Conservation (phyloP, 2,888 invertebrate genomes). For the Drosophila paucipuncta region DNA sequence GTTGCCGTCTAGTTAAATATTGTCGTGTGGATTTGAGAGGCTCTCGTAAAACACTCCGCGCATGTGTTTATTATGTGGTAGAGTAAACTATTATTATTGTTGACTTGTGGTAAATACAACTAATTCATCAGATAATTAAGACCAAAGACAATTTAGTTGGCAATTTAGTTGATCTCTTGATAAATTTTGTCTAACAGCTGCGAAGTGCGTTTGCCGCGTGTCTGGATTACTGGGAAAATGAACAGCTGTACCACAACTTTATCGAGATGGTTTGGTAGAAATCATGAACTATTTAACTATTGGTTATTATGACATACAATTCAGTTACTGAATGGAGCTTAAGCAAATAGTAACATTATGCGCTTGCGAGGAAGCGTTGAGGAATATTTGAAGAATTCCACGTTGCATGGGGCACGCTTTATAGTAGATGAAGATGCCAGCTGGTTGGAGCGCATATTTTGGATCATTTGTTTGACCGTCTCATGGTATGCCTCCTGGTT, state of each 20-base stretch:
- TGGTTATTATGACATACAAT: neutral
- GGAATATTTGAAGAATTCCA: conserved; percentile 89
- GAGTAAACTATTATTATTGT: conserved; percentile 1
- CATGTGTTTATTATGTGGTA: conserved; percentile 7
- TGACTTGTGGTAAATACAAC: conserved; percentile 22
- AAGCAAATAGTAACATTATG: conserved; percentile 47
- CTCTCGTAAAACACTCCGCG: neutral
- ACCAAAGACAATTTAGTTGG: conserved; percentile 4
- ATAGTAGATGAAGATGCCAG: conserved; percentile 88
- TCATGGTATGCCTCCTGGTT: conserved; percentile 90
- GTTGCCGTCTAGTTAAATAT: conserved; percentile 10
- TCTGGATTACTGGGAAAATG: conserved; percentile 41
- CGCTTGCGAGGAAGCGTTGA: conserved; percentile 84
- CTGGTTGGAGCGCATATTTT: conserved; percentile 88
- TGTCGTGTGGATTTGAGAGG: conserved; percentile 3
- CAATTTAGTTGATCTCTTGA: conserved; percentile 30
- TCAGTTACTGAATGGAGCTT: conserved; percentile 32
- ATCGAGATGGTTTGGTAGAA: conserved; percentile 29
- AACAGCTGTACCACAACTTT: conserved; percentile 40
- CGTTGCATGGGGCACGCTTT: conserved; percentile 90
- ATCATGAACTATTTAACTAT: conserved; percentile 1
- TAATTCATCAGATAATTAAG: conserved; percentile 23
- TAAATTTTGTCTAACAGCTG: conserved; percentile 41
- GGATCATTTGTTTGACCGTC: conserved; percentile 88
- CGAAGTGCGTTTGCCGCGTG: conserved; percentile 42